Evolutionary conservation across 1,140 invertebrate genomes (phyloP), one percentile per base, ranked within the genome.

Genomic region (Drosophila gunungcola): DNA sequence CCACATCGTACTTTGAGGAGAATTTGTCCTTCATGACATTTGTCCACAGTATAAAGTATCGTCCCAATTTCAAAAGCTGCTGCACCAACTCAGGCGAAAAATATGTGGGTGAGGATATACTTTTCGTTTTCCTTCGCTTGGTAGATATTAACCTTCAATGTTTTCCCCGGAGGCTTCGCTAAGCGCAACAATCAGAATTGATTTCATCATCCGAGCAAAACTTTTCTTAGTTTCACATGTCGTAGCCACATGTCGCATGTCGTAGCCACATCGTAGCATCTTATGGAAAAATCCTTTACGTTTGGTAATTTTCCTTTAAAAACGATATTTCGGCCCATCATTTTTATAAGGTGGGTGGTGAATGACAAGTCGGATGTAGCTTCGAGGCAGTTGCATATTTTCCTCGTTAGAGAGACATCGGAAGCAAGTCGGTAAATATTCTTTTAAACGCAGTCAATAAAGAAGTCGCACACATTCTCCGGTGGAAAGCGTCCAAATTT

Each of bases 331-430:
- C 27, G 6, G 6, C 54, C 43, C 4, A 43, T 29, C 25, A 56
- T 56, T 43, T 56, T 56, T 16, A 29, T 29, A 1, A 56, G 54
- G 25, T 56, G 54, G 1, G 38, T 38, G 10, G 43, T 56, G 25
- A 43, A 56, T 56, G 25, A 43, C 38, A 11, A 56, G 38, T 5
- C 54, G 25, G 11, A 56, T 56, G 3, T 29, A 56, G 39, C 27
- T 21, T 29, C n/a, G 39, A 13, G 54, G 54, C 39, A 45, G 54
- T 29, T 3, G n/a, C 3, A 4, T 42, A 4, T 5, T 4, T 16
- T 13, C 21, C 0, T 42, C 38, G 2, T 1, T 16, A 11, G 10
- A 29, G 4, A 43, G 42, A 0, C 3, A 13, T 16, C 16, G 0
- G 3, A 45, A 56, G 3, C 54, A 56, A 3, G 3, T 46, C 1